A percentile compares a stretch with the other conserved stretches of the same genome.
Evolutionary conservation across 2,888 invertebrate species (phyloP).

Genomic region (Dicyrtoma fusca): DNA sequence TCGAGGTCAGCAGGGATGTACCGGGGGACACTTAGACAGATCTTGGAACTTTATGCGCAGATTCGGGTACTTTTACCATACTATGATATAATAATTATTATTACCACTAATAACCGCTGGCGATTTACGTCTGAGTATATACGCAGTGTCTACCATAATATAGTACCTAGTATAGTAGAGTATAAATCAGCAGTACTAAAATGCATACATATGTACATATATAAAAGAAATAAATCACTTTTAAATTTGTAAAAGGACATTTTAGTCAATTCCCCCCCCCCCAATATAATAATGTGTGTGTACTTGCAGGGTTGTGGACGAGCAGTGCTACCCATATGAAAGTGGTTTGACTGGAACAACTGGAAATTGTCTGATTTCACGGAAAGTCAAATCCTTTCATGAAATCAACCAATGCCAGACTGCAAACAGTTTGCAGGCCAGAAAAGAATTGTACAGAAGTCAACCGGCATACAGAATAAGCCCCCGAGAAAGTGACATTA

Average conservation of each 20-base stretch:
- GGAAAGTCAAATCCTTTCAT: conserved; percentile 57
- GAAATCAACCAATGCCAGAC: conserved; percentile 52
- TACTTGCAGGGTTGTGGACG: conserved; percentile 74
- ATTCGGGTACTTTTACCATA: conserved; percentile 62
- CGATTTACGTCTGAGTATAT: no score
- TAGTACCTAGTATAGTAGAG: no score
- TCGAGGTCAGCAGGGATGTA: conserved; percentile 72
- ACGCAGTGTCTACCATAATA: no score
- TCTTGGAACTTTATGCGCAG: conserved; percentile 88
- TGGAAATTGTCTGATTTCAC: conserved; percentile 69
- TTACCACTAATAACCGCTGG: no score
- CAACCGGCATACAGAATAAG: conserved; percentile 73
- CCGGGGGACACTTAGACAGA: conserved; percentile 84
- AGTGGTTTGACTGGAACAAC: conserved; percentile 65
- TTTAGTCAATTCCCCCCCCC: no score
- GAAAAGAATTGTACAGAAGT: conserved; percentile 57
- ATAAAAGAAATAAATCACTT: no score
- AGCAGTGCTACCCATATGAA: conserved; percentile 78
- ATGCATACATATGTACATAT: no score
- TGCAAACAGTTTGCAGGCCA: conserved; percentile 47
- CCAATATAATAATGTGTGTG: not conserved
- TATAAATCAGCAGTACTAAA: no score
- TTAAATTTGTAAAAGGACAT: no score
- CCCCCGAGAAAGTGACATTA: conserved; percentile 74
- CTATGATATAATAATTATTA: no score